phyloP scores from a whole-genome alignment of 2,113 vertebrate species.

The Grus americana region DNA sequence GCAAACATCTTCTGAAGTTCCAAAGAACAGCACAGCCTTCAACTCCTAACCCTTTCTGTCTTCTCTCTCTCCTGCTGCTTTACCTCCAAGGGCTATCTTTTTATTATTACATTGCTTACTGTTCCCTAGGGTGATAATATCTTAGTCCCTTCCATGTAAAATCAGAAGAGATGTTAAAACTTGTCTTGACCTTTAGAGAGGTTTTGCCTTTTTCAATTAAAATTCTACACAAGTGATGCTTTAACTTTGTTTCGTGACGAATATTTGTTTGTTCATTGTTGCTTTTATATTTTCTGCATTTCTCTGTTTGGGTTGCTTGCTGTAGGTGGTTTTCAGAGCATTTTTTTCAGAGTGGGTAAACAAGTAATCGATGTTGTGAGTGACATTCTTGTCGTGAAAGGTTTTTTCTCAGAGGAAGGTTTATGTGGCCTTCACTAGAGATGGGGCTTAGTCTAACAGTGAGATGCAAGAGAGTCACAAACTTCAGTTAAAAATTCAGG shows the following conservation, averaged over 20 bases:
- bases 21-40: neutral
- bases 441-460: neutral
- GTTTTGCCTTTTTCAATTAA: neutral
- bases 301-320: neutral
- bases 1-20: neutral
- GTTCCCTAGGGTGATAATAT: neutral
- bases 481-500: neutral
- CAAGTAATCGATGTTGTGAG: neutral
- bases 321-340: neutral
- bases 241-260: neutral
- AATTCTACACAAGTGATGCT: neutral
- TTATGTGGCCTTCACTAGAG: neutral
- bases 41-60: neutral
- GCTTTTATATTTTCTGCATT: neutral
- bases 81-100: neutral
- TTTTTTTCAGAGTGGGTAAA: neutral
- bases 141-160: neutral
- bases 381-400: neutral
- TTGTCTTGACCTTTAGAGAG: neutral
- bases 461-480: neutral
- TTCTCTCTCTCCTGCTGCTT: neutral
- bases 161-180: neutral
- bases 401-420: neutral
- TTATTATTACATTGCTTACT: neutral
- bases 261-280: neutral